phyloP scores from a whole-genome alignment of 2,113 vertebrate species.

The Amia ocellicauda region DNA sequence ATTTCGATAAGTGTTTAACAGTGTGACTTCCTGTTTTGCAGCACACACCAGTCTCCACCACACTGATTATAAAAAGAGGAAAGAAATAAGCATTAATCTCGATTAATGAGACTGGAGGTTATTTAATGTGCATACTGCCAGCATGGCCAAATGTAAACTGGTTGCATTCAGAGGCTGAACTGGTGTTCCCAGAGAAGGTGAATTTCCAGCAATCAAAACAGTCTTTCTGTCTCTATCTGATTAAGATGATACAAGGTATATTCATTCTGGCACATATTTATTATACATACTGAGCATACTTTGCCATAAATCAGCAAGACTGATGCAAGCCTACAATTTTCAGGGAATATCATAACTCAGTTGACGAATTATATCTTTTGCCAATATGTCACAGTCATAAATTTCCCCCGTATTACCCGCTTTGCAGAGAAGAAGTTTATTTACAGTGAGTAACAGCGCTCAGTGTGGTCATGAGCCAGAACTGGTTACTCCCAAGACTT shows the following conservation, averaged over 20 bases:
- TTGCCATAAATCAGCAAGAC: background rate
- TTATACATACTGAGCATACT: conserved; percentile 7
- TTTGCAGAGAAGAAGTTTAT: background rate
- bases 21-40: no score
- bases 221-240: background rate
- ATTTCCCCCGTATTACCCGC: background rate
- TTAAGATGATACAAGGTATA: background rate
- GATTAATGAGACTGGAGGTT: no score
- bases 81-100: no score
- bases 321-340: background rate
- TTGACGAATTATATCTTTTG: conserved; percentile 5
- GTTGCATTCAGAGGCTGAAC: no score
- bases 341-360: background rate
- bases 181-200: no score
- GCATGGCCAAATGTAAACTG: conserved; percentile 17
- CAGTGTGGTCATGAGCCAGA: no score
- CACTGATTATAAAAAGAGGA: no score
- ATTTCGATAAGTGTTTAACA: no score
- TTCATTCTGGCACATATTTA: background rate
- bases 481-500: no score
- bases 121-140: conserved; percentile 26
- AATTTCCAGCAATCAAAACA: background rate
- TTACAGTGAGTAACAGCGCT: no score
- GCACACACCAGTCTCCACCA: no score
- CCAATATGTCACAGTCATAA: background rate